Evolutionary conservation across 2,888 invertebrate species (phyloP).

Genomic region (Luperina testacea): DNA sequence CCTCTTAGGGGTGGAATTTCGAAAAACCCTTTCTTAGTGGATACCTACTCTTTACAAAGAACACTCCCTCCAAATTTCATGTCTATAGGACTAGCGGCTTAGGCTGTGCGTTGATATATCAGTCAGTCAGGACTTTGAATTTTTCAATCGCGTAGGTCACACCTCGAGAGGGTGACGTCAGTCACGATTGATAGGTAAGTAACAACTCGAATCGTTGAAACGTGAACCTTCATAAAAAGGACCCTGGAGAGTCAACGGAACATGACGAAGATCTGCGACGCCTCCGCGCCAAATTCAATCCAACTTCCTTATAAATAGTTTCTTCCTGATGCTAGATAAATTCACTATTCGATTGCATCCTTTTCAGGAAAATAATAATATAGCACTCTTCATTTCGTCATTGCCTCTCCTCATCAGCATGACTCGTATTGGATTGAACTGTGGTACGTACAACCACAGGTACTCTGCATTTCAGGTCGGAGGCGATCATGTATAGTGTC

Average conservation of each 20-base stretch:
- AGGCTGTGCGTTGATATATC: no score
- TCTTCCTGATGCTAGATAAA: background rate
- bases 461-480: background rate
- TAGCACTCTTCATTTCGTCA: background rate
- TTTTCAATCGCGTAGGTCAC: background rate
- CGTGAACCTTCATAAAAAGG: background rate
- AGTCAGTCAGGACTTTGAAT: no score
- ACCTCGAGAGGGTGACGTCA: no score
- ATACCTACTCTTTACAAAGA: no score
- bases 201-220: background rate
- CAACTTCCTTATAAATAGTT: background rate
- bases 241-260: background rate
- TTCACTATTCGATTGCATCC: background rate
- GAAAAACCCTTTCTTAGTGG: no score
- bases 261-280: background rate
- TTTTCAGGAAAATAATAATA: background rate
- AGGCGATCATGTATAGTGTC: background rate
- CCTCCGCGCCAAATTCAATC: no score
- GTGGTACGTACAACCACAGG: background rate
- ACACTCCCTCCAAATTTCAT: no score
- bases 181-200: background rate
- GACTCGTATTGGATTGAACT: background rate
- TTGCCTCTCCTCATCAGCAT: background rate
- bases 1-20: no score
- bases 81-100: no score